Evolutionary conservation across 2,888 invertebrate species (phyloP).

Genomic region (Tipula vernalis): DNA sequence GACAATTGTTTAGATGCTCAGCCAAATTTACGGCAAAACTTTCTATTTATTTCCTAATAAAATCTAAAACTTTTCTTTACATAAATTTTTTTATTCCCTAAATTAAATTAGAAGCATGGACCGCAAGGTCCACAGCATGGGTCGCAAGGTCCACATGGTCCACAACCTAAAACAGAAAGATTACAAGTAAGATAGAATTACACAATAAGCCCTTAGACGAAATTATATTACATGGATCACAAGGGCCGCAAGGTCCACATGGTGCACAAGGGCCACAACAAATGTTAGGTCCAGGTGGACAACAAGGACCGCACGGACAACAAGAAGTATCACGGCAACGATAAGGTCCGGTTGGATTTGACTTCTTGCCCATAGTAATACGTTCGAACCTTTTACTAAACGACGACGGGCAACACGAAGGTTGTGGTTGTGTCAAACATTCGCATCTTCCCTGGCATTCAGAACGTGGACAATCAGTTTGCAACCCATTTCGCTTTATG

Average conservation of each 20-base stretch:
- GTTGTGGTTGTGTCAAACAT: slow-evolving; percentile 37
- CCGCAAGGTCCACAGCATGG: slow-evolving; percentile 11
- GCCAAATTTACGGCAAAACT: neutral
- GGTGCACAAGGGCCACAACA: slow-evolving; percentile 14
- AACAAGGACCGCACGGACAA: slow-evolving; percentile 11
- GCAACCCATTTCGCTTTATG: slow-evolving; percentile 44
- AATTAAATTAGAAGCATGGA: neutral
- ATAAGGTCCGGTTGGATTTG: slow-evolving; percentile 10
- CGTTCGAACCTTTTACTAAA: slow-evolving; percentile 27
- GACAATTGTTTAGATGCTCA: slow-evolving; percentile 14
- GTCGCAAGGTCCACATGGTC: slow-evolving; percentile 15
- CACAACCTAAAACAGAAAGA: slow-evolving; percentile 15
- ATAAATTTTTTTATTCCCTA: neutral
- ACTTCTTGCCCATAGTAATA: slow-evolving; percentile 19
- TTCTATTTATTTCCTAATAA: neutral
- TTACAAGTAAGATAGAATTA: neutral
- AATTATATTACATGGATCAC: slow-evolving; percentile 13
- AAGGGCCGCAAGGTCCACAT: slow-evolving; percentile 18
- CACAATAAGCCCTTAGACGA: neutral
- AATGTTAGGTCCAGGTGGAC: neutral
- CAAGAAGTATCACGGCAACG: neutral
- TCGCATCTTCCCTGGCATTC: slow-evolving; percentile 39
- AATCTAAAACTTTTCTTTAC: neutral
- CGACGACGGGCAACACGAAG: slow-evolving; percentile 37
- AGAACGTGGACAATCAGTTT: slow-evolving; percentile 43